Percentiles rank a stretch among this genome's conserved stretches.
Conservation (phyloP, 2,113 vertebrate species). For the Dinomys branickii region DNA sequence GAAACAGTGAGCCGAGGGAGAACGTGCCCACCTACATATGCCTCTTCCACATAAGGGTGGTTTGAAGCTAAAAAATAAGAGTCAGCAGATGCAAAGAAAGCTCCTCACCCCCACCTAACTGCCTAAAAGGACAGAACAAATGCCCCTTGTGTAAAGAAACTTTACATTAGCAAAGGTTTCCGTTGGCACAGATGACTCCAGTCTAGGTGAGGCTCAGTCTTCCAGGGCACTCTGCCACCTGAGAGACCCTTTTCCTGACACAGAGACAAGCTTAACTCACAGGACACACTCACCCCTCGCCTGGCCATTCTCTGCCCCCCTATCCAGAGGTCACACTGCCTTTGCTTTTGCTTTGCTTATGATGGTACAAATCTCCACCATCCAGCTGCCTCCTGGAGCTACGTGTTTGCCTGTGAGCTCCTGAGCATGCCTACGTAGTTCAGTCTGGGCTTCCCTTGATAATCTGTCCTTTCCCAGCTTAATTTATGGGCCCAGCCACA, state of each 20-base stretch:
- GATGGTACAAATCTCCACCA: not conserved
- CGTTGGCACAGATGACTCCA: not conserved
- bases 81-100: not conserved
- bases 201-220: not conserved
- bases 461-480: not conserved
- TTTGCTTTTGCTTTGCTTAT: not conserved
- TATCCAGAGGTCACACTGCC: not conserved
- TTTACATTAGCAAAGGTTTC: not conserved
- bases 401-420: not conserved
- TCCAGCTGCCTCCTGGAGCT: not conserved
- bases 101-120: not conserved
- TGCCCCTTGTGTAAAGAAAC: not conserved
- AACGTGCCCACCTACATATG: not conserved
- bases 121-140: not conserved
- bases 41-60: too few relatives aligned
- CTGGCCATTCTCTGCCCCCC: not conserved
- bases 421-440: not conserved
- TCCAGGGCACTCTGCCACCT: not conserved
- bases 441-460: not conserved
- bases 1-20: not conserved
- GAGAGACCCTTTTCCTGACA: not conserved
- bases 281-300: accelerated
- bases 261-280: not conserved
- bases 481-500: not conserved
- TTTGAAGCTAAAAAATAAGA: not conserved